phyloP scores from a whole-genome alignment of 2,797 vertebrate species.

The Channallabes apus region DNA sequence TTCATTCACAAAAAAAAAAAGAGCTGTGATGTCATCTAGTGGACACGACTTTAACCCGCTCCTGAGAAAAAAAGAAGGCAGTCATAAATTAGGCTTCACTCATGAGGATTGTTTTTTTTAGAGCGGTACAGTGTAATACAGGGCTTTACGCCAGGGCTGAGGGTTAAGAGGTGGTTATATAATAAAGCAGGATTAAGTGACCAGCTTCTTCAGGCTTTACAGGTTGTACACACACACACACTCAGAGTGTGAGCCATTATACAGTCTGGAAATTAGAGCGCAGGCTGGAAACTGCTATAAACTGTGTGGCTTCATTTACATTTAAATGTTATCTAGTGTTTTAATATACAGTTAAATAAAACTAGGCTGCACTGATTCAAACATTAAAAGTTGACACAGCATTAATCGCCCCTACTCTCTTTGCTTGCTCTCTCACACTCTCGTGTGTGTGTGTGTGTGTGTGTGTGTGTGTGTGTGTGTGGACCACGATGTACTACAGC shows the following conservation, averaged over 20 bases:
- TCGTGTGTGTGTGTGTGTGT: no score
- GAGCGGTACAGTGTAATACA: background rate
- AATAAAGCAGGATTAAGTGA: background rate
- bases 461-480: background rate
- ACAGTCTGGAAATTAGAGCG: background rate
- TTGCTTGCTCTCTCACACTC: no score
- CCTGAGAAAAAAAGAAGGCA: background rate
- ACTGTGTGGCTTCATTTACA: background rate
- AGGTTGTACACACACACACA: background rate
- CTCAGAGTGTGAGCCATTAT: background rate
- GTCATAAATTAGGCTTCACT: background rate
- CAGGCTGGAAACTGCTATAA: background rate
- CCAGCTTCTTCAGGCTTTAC: background rate
- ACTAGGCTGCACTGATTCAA: background rate
- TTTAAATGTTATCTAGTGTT: background rate
- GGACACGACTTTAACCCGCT: background rate
- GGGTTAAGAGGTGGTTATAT: background rate
- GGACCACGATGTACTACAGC: background rate
- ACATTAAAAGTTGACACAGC: background rate
- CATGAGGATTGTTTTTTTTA: background rate
- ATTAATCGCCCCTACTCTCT: background rate
- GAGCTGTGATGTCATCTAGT: background rate
- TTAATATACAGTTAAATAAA: background rate
- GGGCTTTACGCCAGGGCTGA: background rate
- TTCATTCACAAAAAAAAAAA: background rate